These are phyloP conservation scores for Catostomus latipinnis DNA, from an alignment of 2,797 vertebrate genomes.

Conservation along the genomic window DNA sequence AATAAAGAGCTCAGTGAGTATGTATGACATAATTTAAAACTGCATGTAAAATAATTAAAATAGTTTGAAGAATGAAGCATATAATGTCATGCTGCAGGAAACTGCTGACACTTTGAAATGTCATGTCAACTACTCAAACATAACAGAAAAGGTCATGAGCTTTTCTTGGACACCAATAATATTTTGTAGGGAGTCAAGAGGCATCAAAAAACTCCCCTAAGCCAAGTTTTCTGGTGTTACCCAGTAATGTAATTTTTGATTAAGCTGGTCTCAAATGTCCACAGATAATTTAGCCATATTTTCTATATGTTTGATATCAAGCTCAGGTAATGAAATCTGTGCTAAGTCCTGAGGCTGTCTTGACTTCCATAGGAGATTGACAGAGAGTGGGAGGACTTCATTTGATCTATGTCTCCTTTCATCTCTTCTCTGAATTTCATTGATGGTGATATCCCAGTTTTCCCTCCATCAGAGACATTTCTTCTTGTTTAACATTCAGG, in stretches of 20 bases:
- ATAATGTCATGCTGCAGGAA: background rate
- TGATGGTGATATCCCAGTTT: constrained; percentile 47
- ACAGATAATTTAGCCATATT: constrained; percentile 37
- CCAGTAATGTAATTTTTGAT: constrained; percentile 15
- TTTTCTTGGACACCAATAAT: background rate
- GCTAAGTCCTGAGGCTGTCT: constrained; percentile 8
- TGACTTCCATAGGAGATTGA: constrained; percentile 3
- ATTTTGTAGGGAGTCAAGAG: background rate
- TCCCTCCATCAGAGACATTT: constrained; percentile 35
- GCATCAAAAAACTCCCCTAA: background rate
- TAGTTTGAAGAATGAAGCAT: too few species aligned
- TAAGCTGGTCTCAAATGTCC: constrained; percentile 27
- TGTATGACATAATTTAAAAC: too few species aligned
- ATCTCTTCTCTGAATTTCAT: constrained; percentile 35
- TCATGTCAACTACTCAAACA: background rate
- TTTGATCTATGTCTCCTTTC: constrained; percentile 22
- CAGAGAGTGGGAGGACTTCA: constrained; percentile 5
- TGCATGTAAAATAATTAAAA: too few species aligned
- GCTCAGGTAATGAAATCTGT: constrained; percentile 34
- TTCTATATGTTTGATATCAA: constrained; percentile 13
- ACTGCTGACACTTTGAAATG: background rate
- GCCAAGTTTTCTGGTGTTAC: background rate
- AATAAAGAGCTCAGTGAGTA: too few species aligned
- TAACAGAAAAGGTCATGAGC: background rate
- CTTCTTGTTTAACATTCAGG: constrained; percentile 49